phyloP scores from a whole-genome alignment of 2,888 invertebrate genomes.

The Taenaris catops region DNA sequence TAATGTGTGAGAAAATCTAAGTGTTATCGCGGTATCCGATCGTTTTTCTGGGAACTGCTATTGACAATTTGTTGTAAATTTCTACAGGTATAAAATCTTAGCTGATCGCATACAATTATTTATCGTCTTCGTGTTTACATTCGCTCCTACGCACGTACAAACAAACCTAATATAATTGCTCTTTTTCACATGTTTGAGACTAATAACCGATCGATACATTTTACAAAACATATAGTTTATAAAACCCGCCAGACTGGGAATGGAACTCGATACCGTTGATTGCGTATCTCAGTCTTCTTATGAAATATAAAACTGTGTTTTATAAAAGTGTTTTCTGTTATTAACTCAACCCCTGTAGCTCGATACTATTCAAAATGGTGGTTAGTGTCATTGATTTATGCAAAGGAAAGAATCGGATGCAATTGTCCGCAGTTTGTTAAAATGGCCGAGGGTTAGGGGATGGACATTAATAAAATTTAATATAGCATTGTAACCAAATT shows the following conservation, averaged over 20 bases:
- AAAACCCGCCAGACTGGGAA: too few species aligned
- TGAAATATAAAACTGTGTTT: constrained; percentile 2
- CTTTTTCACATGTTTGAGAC: too few species aligned
- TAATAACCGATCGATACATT: too few species aligned
- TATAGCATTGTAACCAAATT: too few species aligned
- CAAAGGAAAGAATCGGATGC: constrained; percentile 59
- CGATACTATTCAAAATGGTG: constrained; percentile 38
- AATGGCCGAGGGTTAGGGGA: constrained; percentile 42
- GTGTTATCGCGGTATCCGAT: constrained; percentile 46
- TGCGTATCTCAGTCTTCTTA: too few species aligned
- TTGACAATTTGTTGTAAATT: constrained; percentile 6
- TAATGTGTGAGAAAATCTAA: constrained; percentile 38
- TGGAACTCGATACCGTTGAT: too few species aligned
- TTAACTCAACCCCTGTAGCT: constrained; percentile 34
- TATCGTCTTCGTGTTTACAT: too few species aligned
- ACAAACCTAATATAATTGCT: too few species aligned
- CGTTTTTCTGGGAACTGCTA: constrained; percentile 41
- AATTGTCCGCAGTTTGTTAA: constrained; percentile 58
- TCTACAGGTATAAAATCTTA: constrained; percentile 14
- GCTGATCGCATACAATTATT: too few species aligned
- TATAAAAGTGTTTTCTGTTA: constrained; percentile 26
- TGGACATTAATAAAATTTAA: too few species aligned
- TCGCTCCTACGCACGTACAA: too few species aligned
- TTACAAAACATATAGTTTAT: too few species aligned
- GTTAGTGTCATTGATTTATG: constrained; percentile 65